phyloP scores from a whole-genome alignment of 2,888 invertebrate species.

The Coecobrya sp. region DNA sequence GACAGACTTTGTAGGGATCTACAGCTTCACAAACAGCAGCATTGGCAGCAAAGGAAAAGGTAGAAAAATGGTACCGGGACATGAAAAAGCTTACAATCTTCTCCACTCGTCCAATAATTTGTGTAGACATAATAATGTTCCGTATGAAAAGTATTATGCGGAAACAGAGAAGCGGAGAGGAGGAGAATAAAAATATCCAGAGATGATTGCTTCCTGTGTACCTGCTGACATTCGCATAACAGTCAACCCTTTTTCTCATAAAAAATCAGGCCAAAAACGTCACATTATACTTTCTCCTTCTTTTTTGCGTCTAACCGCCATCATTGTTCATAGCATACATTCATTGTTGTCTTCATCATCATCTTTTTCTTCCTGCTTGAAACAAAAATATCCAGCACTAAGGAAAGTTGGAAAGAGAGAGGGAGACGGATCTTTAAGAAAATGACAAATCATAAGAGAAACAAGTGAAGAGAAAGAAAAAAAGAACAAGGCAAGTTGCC shows the following conservation, averaged over 20 bases:
- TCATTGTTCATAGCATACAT: background rate
- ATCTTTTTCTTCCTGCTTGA: background rate
- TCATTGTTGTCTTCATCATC: background rate
- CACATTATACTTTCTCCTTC: background rate
- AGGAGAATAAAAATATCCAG: constrained; percentile 25
- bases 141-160: background rate
- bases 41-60: background rate
- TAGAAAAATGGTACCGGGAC: background rate
- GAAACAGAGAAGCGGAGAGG: background rate
- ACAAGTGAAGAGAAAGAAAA: constrained; percentile 11
- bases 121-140: background rate
- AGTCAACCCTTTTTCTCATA: background rate
- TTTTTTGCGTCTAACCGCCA: constrained; percentile 2
- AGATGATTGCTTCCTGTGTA: constrained; percentile 58
- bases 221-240: constrained; percentile 34
- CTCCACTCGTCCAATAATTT: background rate
- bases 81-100: background rate
- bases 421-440: constrained; percentile 61
- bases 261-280: background rate
- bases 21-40: background rate
- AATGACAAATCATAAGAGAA: constrained; percentile 74
- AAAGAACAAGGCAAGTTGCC: constrained; percentile 31
- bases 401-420: background rate
- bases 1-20: background rate
- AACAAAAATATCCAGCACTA: constrained; percentile 24